Conservation (phyloP, 2,888 invertebrate genomes). For the Strigamia maritima region DNA sequence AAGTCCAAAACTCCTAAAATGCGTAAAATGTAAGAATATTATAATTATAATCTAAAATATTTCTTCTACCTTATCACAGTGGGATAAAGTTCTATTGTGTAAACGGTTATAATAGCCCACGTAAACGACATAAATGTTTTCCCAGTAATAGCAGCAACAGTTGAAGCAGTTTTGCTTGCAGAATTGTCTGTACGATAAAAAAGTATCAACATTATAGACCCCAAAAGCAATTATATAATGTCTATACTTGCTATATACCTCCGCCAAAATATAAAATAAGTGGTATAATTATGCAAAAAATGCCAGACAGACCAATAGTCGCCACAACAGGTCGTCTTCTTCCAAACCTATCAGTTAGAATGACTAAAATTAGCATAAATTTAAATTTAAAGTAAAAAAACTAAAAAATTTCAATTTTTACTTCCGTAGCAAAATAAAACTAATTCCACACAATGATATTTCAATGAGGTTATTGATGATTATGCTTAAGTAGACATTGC, state of each 20-base stretch:
- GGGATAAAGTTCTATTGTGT: not conserved
- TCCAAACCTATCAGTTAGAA: no score
- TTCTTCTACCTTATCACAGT: not conserved
- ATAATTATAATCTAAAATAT: not conserved
- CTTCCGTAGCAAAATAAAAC: not conserved
- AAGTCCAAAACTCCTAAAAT: not conserved
- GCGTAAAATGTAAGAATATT: not conserved
- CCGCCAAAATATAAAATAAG: not conserved
- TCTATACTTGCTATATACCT: not conserved
- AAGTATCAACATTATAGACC: no score
- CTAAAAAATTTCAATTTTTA: no score
- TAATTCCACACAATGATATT: not conserved
- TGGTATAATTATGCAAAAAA: no score
- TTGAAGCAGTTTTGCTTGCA: not conserved
- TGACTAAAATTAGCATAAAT: no score
- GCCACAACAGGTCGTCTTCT: no score
- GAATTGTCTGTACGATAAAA: no score
- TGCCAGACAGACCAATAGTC: no score
- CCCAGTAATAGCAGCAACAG: not conserved
- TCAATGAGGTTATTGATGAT: constrained; percentile 49
- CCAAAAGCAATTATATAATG: no score
- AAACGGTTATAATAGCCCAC: not conserved
- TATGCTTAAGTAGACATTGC: constrained; percentile 56
- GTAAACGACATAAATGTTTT: not conserved
- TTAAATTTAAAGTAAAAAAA: no score